Percentiles rank a stretch among this genome's conserved stretches.
phyloP scores from a whole-genome alignment of 1,140 invertebrate species.

The Zaprionus camerounensis region DNA sequence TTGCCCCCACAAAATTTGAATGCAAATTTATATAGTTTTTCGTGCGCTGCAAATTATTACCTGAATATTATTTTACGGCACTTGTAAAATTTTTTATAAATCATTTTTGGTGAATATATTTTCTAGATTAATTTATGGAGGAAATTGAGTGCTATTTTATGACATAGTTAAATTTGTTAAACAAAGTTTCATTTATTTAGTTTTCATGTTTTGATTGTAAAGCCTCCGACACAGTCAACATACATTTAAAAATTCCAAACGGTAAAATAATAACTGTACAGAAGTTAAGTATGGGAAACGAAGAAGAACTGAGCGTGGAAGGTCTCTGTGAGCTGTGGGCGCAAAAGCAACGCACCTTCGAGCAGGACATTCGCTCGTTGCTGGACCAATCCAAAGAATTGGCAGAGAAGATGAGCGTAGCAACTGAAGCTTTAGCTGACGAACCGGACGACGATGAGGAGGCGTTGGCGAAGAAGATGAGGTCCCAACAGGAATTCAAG shows the following conservation, averaged over 20 bases:
- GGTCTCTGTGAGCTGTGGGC: conserved; percentile 3
- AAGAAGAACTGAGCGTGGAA: conserved; percentile 6
- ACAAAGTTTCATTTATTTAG: background rate
- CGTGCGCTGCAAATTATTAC: conserved; percentile 17
- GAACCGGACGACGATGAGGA: background rate
- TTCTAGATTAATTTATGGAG: background rate
- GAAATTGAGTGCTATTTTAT: background rate
- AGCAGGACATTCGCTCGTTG: conserved; percentile 11
- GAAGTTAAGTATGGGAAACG: conserved; percentile 8
- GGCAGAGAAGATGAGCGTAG: background rate
- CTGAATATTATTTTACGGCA: conserved; percentile 19
- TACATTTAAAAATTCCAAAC: background rate
- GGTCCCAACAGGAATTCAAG: conserved; percentile 1
- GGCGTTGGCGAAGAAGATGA: background rate
- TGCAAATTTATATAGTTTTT: conserved; percentile 46
- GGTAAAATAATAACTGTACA: background rate
- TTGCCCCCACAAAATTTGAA: conserved; percentile 32
- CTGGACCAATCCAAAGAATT: conserved; percentile 21
- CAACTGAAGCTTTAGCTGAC: background rate
- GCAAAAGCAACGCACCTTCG: conserved; percentile 15
- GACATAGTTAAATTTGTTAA: background rate
- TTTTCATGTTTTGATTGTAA: conserved; percentile 15
- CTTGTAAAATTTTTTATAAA: background rate
- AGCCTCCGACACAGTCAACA: conserved; percentile 11
- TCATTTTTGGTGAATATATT: background rate